Conservation (phyloP, 23 tunicate genomes). For the Ascidia mentula region DNA sequence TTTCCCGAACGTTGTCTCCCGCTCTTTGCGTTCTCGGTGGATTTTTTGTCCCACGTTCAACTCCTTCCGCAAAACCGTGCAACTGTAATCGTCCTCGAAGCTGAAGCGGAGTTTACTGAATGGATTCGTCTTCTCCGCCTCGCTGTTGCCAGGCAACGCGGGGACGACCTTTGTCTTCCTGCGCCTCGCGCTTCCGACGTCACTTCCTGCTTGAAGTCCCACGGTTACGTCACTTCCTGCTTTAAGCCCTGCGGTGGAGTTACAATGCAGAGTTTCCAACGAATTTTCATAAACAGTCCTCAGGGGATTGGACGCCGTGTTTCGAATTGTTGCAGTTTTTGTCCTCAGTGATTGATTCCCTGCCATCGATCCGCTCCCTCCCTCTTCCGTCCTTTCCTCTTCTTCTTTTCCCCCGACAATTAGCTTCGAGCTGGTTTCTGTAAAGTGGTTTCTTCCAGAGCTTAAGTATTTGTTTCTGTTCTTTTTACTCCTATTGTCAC, state of each 20-base stretch:
- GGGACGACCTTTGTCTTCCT: not conserved
- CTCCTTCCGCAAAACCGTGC: constrained; percentile 41
- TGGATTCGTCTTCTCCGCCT: not conserved
- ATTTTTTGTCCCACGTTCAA: constrained; percentile 50
- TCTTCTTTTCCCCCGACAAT: not conserved
- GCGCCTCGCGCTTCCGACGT: not conserved
- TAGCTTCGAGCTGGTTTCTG: no score
- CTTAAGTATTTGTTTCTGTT: not conserved
- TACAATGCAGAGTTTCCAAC: not conserved
- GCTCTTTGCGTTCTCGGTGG: constrained; percentile 42
- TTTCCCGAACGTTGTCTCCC: constrained; percentile 32
- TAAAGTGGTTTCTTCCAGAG: not conserved
- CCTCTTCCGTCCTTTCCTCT: not conserved
- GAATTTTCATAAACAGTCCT: not conserved
- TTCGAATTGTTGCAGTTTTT: not conserved
- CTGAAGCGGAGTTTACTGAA: not conserved
- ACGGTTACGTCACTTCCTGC: not conserved
- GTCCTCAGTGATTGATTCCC: not conserved
- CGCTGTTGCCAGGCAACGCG: not conserved
- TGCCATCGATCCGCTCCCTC: not conserved
- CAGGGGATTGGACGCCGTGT: not conserved
- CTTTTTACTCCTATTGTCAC: not conserved
- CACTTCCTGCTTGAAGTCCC: no score
- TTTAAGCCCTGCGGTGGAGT: not conserved
- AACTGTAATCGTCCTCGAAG: constrained; percentile 35